These are phyloP conservation scores for Platycheirus albimanus DNA, from an alignment of 2,888 invertebrate species.

Conservation along the genomic window DNA sequence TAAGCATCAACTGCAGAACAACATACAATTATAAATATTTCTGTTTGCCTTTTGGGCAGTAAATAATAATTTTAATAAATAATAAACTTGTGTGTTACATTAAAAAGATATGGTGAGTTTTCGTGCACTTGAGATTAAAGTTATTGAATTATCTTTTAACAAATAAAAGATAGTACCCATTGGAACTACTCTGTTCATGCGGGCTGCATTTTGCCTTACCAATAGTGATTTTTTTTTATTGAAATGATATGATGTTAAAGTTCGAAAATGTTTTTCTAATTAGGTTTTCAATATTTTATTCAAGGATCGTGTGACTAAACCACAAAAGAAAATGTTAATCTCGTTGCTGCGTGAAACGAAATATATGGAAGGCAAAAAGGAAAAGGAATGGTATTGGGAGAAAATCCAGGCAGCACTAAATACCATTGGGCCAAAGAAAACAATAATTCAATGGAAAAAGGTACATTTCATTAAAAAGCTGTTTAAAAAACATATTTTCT, in stretches of 20 bases:
- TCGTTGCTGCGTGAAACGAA: constrained; percentile 81
- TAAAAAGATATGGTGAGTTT: constrained; percentile 21
- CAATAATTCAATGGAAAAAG: constrained; percentile 82
- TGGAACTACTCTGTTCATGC: constrained; percentile 33
- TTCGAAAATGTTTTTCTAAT: constrained; percentile 68
- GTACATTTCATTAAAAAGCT: too few relatives aligned
- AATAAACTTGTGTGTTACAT: not conserved
- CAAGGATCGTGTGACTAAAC: constrained; percentile 82
- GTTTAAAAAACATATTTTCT: too few relatives aligned
- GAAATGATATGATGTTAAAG: constrained; percentile 74
- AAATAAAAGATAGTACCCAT: constrained; percentile 2
- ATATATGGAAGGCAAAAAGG: constrained; percentile 82
- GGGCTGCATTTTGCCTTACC: constrained; percentile 43
- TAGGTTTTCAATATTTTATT: constrained; percentile 78
- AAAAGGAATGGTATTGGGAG: constrained; percentile 82
- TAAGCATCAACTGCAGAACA: constrained; percentile 6
- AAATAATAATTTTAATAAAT: not conserved
- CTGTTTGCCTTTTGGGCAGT: not conserved
- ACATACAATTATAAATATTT: constrained; percentile 12
- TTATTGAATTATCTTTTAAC: constrained; percentile 11
- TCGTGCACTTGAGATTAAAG: not conserved
- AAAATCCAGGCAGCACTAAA: constrained; percentile 81
- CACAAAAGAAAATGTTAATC: constrained; percentile 82
- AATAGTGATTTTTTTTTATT: constrained; percentile 74
- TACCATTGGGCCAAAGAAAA: constrained; percentile 81